These are phyloP conservation scores for Heliconius ismenius DNA, from an alignment of 2,888 invertebrate genomes.

Conservation along the genomic window DNA sequence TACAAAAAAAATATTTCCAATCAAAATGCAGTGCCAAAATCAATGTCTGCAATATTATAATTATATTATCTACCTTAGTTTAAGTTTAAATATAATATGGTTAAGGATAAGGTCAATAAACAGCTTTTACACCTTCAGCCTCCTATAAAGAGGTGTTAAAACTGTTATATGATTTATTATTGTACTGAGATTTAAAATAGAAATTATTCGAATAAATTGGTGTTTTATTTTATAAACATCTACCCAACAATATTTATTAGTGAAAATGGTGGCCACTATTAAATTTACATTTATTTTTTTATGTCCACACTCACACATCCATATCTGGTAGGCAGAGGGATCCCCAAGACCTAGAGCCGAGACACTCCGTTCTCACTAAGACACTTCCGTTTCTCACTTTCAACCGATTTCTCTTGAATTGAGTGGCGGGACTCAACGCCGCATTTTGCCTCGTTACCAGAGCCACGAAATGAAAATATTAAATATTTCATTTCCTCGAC, in stretches of 20 bases:
- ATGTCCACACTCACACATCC: no score
- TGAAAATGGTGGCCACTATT: no score
- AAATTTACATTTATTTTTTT: no score
- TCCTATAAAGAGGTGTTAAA: slow-evolving; percentile 70
- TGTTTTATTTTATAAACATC: slow-evolving; percentile 51
- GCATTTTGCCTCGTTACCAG: no score
- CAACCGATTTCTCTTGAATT: no score
- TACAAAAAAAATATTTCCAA: slow-evolving; percentile 11
- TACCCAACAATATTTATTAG: no score
- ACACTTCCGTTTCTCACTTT: no score
- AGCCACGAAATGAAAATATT: neutral
- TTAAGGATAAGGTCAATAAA: slow-evolving; percentile 60
- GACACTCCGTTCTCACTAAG: no score
- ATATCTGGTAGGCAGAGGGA: no score
- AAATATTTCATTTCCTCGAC: neutral
- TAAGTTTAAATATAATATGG: slow-evolving; percentile 51
- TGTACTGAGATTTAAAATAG: slow-evolving; percentile 75
- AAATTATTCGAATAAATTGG: slow-evolving; percentile 66
- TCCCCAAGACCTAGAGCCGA: no score
- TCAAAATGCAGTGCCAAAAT: slow-evolving; percentile 53
- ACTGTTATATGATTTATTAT: slow-evolving; percentile 77
- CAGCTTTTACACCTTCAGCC: slow-evolving; percentile 76
- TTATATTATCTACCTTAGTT: slow-evolving; percentile 44
- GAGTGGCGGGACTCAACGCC: no score
- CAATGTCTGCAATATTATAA: slow-evolving; percentile 48